These are phyloP conservation scores for Steinernema feltiae DNA, from an alignment of 1,140 invertebrate genomes.

Conservation along the genomic window DNA sequence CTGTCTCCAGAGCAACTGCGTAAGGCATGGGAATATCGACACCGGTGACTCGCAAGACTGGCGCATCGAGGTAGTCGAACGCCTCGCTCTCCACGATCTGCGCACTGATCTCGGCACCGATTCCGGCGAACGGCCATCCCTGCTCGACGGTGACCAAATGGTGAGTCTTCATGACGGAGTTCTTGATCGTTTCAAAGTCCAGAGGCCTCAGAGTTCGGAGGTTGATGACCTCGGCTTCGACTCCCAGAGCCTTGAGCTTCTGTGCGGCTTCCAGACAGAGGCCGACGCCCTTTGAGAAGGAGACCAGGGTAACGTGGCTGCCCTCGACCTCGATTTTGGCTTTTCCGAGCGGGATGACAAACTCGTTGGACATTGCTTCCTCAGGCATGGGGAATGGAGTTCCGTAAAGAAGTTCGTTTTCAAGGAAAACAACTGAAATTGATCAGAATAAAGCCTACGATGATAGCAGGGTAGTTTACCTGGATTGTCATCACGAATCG, in stretches of 20 bases:
- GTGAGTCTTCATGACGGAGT: conserved; percentile 89
- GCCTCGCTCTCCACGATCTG: conserved; percentile 85
- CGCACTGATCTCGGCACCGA: conserved; percentile 89
- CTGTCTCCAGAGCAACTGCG: conserved; percentile 74
- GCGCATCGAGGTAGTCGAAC: conserved; percentile 94
- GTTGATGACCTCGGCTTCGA: conserved; percentile 90
- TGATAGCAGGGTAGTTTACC: conserved; percentile 51
- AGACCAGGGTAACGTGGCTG: conserved; percentile 84
- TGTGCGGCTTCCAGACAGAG: conserved; percentile 79
- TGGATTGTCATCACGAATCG: conserved; percentile 74
- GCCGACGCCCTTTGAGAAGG: conserved; percentile 83
- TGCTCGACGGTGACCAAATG: conserved; percentile 88
- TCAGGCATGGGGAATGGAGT: conserved; percentile 80
- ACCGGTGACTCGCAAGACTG: conserved; percentile 81
- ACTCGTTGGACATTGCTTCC: conserved; percentile 81
- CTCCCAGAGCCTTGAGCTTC: conserved; percentile 66
- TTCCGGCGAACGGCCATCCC: conserved; percentile 83
- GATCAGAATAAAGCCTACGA: conserved; percentile 3
- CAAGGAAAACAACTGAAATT: conserved; percentile 76
- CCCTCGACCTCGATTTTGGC: conserved; percentile 84
- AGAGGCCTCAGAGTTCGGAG: conserved; percentile 81
- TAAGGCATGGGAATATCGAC: conserved; percentile 97
- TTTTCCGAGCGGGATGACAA: conserved; percentile 88
- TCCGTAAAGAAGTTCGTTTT: conserved; percentile 95
- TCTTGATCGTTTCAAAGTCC: conserved; percentile 79